Percentiles rank a stretch among this genome's conserved stretches.
Evolutionary conservation across 1,140 invertebrate species (phyloP).

Genomic region (Drosophila pruinosa): DNA sequence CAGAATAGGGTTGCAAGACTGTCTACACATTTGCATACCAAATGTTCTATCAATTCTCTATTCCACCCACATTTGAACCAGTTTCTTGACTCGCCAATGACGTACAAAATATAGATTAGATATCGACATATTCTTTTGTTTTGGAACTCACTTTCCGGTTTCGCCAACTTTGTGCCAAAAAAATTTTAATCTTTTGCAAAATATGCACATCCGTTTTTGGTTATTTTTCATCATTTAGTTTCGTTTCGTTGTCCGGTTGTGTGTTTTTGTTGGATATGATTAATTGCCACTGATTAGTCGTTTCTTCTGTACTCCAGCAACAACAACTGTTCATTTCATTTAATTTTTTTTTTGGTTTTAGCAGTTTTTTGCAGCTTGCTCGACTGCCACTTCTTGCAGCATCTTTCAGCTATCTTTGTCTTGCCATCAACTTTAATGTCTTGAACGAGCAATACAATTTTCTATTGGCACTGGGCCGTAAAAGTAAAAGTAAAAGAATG

Average conservation of each 20-base stretch:
- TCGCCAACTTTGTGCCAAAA: background rate
- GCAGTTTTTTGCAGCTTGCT: constrained; percentile 14
- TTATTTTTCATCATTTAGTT: background rate
- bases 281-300: constrained; percentile 14
- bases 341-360: background rate
- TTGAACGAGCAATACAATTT: constrained; percentile 10
- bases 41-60: background rate
- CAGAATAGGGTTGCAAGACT: background rate
- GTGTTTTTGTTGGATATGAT: constrained; percentile 17
- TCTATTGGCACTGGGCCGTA: constrained; percentile 12
- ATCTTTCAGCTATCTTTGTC: background rate
- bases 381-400: background rate
- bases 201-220: constrained; percentile 24
- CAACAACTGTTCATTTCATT: background rate
- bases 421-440: constrained; percentile 43
- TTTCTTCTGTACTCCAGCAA: background rate
- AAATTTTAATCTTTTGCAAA: background rate
- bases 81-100: background rate
- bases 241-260: constrained; percentile 10
- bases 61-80: background rate
- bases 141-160: background rate
- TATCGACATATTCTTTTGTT: background rate
- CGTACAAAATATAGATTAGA: background rate
- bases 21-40: background rate
- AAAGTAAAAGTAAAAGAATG: constrained; percentile 24